phyloP scores from a whole-genome alignment of 2,113 vertebrate genomes.

The Clarias gariepinus region DNA sequence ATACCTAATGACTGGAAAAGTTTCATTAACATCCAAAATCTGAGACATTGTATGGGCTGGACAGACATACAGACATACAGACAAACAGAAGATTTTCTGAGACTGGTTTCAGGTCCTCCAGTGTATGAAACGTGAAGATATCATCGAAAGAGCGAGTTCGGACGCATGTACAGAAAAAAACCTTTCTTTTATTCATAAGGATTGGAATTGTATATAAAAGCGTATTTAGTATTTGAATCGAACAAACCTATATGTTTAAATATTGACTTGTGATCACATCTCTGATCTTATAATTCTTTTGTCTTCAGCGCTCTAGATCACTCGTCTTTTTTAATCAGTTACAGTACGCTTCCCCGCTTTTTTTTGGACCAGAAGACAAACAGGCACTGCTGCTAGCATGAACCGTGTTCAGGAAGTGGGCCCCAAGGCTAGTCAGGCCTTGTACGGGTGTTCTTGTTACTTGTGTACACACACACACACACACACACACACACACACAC shows the following conservation, averaged over 20 bases:
- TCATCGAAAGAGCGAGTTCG: no score
- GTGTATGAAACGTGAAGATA: no score
- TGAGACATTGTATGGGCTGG: no score
- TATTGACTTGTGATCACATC: neutral
- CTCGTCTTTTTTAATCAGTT: constrained; percentile 31
- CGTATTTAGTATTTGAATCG: no score
- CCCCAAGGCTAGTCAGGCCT: constrained; percentile 66
- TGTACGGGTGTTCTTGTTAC: constrained; percentile 58
- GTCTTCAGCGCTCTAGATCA: constrained; percentile 51
- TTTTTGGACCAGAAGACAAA: constrained; percentile 66
- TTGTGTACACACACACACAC: constrained; percentile 23
- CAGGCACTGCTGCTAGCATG: constrained; percentile 72
- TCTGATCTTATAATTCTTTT: constrained; percentile 36
- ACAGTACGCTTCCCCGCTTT: constrained; percentile 6
- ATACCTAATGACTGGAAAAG: no score
- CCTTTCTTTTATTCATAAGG: no score
- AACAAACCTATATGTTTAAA: neutral
- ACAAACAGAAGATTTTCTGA: no score
- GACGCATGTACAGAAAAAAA: no score
- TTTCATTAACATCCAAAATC: no score
- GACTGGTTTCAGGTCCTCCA: no score
- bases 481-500: constrained; percentile 39
- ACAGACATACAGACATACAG: no score
- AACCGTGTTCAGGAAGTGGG: constrained; percentile 75
- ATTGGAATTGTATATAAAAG: no score